Evolutionary conservation across 1,140 invertebrate genomes (phyloP).

Genomic region (Cyclargus thomasi): DNA sequence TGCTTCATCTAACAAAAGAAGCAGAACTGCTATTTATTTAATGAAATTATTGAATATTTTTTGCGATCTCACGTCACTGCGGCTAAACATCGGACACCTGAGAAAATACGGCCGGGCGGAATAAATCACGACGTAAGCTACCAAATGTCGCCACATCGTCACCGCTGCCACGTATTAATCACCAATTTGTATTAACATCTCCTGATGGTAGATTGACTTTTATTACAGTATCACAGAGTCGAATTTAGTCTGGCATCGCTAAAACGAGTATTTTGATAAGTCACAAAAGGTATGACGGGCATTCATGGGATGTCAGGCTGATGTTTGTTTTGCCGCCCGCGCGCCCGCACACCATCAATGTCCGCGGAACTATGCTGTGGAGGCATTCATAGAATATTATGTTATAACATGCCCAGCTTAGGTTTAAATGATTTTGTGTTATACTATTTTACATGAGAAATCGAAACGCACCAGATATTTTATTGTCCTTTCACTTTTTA

Average conservation of each 20-base stretch:
- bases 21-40: too few relatives aligned
- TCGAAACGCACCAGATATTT: too few relatives aligned
- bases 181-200: conserved; percentile 2
- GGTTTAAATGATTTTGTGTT: too few relatives aligned
- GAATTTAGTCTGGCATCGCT: conserved; percentile 22
- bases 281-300: conserved; percentile 61
- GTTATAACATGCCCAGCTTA: neutral
- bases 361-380: neutral
- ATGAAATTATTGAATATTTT: neutral
- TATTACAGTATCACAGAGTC: conserved; percentile 26
- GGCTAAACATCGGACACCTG: neutral
- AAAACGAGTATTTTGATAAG: conserved; percentile 49
- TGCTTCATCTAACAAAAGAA: too few relatives aligned
- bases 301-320: conserved; percentile 52
- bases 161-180: conserved; percentile 6
- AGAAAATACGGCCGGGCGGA: neutral
- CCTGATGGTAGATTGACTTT: neutral
- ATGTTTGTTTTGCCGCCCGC: conserved; percentile 44
- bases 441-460: too few relatives aligned
- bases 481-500: too few relatives aligned
- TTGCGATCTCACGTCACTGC: neutral
- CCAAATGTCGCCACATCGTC: conserved; percentile 1
- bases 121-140: neutral
- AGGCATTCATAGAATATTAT: neutral
- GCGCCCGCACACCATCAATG: neutral